phyloP scores from a whole-genome alignment of 92 coral and sea anemone species.

The Paragorgia papillata region DNA sequence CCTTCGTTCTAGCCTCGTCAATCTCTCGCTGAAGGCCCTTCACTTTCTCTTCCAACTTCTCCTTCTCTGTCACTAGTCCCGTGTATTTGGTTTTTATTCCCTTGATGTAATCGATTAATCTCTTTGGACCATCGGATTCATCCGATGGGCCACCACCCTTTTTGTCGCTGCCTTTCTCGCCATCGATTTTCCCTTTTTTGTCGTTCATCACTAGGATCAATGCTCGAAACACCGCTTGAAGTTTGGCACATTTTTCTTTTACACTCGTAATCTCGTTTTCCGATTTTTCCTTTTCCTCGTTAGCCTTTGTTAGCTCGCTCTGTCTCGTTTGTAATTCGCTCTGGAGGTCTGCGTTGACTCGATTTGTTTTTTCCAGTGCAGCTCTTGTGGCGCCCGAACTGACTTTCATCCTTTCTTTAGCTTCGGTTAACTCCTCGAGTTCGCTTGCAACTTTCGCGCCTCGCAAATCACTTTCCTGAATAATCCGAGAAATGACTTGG shows the following conservation, averaged over 20 bases:
- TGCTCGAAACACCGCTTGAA: conserved; percentile 34
- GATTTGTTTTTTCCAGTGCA: conserved; percentile 8
- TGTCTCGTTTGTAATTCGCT: conserved; percentile 32
- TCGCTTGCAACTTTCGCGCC: not conserved
- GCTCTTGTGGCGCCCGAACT: not conserved
- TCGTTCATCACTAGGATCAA: conserved; percentile 31
- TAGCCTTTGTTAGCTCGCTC: conserved; percentile 63
- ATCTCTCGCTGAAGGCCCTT: conserved; percentile 78
- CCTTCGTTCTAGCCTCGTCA: conserved; percentile 67
- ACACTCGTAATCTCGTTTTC: conserved; percentile 68
- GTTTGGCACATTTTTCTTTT: conserved; percentile 54
- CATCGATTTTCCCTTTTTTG: conserved; percentile 18
- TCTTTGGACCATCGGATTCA: conserved; percentile 27
- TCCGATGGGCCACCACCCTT: not conserved
- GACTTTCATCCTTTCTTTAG: not conserved
- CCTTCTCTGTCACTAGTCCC: conserved; percentile 61
- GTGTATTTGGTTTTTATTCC: conserved; percentile 28
- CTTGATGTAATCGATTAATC: conserved; percentile 31
- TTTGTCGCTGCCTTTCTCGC: conserved; percentile 9
- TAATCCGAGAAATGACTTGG: not conserved
- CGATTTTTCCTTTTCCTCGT: conserved; percentile 71
- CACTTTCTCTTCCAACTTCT: conserved; percentile 66
- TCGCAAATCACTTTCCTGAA: not conserved
- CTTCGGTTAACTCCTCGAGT: not conserved
- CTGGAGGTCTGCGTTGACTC: conserved; percentile 12